phyloP scores from a whole-genome alignment of 1,140 invertebrate genomes.

The Micrasema longulum region DNA sequence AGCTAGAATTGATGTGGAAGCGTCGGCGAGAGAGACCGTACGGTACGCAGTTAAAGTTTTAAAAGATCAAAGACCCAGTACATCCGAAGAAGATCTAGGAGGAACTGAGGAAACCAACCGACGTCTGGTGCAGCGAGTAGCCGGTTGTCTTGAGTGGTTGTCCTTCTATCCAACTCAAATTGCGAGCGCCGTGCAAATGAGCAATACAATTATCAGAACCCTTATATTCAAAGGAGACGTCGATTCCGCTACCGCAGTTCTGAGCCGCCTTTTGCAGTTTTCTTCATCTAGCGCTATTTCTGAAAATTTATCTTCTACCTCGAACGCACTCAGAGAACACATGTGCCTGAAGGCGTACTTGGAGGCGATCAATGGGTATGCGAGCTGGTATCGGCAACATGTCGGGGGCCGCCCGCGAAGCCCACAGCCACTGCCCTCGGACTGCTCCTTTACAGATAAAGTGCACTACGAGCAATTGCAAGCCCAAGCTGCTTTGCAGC shows the following conservation, averaged over 20 bases:
- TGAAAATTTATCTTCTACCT: conserved; percentile 59
- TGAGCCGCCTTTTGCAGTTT: conserved; percentile 69
- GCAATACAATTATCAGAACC: conserved; percentile 88
- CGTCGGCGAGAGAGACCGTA: conserved; percentile 86
- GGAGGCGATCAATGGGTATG: conserved; percentile 87
- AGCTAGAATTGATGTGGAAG: conserved; percentile 84
- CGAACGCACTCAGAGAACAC: conserved; percentile 78
- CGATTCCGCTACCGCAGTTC: conserved; percentile 63
- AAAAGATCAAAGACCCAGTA: conserved; percentile 43
- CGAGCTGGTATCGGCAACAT: conserved; percentile 88
- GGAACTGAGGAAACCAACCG: conserved; percentile 55
- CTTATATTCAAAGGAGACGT: conserved; percentile 72
- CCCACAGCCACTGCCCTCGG: conserved; percentile 68
- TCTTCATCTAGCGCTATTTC: conserved; percentile 59
- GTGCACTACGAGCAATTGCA: conserved; percentile 87
- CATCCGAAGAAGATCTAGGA: conserved; percentile 45
- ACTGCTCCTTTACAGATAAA: conserved; percentile 86
- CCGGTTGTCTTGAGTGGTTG: conserved; percentile 86
- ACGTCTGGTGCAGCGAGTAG: conserved; percentile 59
- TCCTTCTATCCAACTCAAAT: conserved; percentile 83
- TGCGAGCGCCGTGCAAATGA: conserved; percentile 84
- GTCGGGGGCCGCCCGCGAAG: conserved; percentile 82
- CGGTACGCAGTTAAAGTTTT: conserved; percentile 75
- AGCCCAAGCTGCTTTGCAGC: conserved; percentile 81
- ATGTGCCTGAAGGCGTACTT: conserved; percentile 83